Evolutionary conservation across 1,140 invertebrate species (phyloP).

Genomic region (Neodiprion lecontei): DNA sequence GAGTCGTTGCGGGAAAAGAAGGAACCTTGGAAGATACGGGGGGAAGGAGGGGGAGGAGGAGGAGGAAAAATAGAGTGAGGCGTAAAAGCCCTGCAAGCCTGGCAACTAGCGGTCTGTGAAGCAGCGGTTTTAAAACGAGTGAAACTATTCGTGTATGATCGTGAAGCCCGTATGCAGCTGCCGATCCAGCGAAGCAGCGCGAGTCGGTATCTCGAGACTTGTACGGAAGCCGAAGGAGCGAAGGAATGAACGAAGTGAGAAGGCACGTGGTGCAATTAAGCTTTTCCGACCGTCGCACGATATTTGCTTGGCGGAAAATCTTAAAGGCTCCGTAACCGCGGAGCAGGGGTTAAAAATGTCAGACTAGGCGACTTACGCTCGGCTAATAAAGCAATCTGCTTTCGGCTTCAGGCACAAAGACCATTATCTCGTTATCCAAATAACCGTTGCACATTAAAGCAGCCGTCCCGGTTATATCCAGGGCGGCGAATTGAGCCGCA

Average conservation of each 20-base stretch:
- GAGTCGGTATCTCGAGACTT: background rate
- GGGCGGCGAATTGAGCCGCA: background rate
- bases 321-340: background rate
- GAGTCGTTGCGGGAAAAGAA: background rate
- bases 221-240: background rate
- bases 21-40: background rate
- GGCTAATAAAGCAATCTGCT: constrained; percentile 32
- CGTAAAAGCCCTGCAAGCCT: too few relatives aligned
- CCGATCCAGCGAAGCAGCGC: background rate
- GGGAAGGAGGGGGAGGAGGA: background rate
- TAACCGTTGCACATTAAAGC: constrained; percentile 24
- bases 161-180: background rate
- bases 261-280: background rate
- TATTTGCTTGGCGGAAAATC: background rate
- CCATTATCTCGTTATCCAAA: constrained; percentile 55
- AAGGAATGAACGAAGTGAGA: background rate
- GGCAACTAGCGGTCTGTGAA: too few relatives aligned
- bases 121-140: background rate
- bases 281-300: too few relatives aligned
- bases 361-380: background rate
- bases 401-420: constrained; percentile 47
- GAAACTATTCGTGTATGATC: background rate
- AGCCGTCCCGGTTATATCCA: background rate
- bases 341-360: background rate
- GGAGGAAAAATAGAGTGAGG: background rate